Evolutionary conservation across 2,113 vertebrate genomes (phyloP).

Genomic region (Tylochromis polylepis): DNA sequence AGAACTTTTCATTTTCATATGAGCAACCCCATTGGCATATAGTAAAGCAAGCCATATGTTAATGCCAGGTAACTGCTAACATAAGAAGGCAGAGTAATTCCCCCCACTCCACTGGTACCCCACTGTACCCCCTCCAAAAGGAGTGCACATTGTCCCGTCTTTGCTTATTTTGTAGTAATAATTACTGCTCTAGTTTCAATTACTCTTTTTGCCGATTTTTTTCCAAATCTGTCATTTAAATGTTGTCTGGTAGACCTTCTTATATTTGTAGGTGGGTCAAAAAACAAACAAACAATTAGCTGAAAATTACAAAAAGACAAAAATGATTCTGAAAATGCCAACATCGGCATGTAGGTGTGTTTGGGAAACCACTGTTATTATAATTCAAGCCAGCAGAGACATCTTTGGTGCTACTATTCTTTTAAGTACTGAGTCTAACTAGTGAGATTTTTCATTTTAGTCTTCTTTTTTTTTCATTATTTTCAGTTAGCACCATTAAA

Average conservation of each 20-base stretch:
- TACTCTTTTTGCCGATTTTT: not conserved
- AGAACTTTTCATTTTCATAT: not conserved
- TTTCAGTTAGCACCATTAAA: not conserved
- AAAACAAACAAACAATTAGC: not conserved
- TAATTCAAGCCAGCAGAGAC: not conserved
- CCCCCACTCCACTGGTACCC: not conserved
- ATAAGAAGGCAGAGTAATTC: not conserved
- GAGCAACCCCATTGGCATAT: not conserved
- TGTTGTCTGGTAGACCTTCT: not conserved
- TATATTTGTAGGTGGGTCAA: not conserved
- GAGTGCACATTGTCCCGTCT: not conserved
- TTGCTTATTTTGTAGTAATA: not conserved
- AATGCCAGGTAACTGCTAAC: not conserved
- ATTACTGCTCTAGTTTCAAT: not conserved
- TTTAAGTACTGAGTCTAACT: not conserved
- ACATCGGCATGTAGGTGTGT: not conserved
- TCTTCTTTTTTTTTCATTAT: not conserved
- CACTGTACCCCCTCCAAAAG: no score
- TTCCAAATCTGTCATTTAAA: not conserved
- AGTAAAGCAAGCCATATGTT: not conserved
- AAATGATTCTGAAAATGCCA: fast-evolving
- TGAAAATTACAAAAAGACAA: not conserved
- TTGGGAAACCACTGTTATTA: not conserved
- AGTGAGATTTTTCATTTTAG: not conserved
- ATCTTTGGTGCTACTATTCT: not conserved